Evolutionary conservation across 2,888 invertebrate genomes (phyloP), one percentile per base, ranked within the genome.

Genomic region (Gari tellinella): DNA sequence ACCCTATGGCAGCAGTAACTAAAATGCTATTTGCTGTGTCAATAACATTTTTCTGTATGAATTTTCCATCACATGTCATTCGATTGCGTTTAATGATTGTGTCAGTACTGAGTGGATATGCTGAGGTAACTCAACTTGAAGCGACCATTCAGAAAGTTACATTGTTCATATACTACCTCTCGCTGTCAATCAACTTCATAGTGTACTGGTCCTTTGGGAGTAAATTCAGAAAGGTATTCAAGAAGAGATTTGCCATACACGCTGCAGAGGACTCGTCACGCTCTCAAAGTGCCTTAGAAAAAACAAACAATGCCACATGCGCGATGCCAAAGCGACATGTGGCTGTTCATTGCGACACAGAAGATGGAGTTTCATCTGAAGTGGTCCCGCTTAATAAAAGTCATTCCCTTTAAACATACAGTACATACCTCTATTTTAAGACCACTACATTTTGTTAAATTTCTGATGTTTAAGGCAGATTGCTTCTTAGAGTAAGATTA

Each of bases 191-290:
- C 19, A 88, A 88, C 52, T 57, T 86, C n/a, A 23, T 85, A 14
- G 79, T 88, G 8, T 88, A 88, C 53, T 65, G 84, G 8, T 57
- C 68, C 1, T 86, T 82, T 60, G 87, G 87, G 1, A 75, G 80
- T 14, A 83, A 79, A 45, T 88, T 88, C 66, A 56, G 86, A 21
- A 80, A 63, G 19, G 66, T 76, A 1, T 63, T 72, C 15, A 64
- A 56, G 21, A 14, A 26, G 19, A 51, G 56, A 49, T 62, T 62
- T 40, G 41, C 38, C 7, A 17, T n/a, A 14, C 31, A 17, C 19
- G 19, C 38, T 8, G 17, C 17, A n/a, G n/a, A 21, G 3, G 10
- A 19, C 14, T 21, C 40, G 2, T 14, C 45, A 1, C 21, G 19
- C 15, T 31, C 25, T 25, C 21, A 15, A 15, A 43, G 62, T 43